Evolutionary conservation across 2,888 invertebrate species (phyloP).

Genomic region (Hydriomena furcata): DNA sequence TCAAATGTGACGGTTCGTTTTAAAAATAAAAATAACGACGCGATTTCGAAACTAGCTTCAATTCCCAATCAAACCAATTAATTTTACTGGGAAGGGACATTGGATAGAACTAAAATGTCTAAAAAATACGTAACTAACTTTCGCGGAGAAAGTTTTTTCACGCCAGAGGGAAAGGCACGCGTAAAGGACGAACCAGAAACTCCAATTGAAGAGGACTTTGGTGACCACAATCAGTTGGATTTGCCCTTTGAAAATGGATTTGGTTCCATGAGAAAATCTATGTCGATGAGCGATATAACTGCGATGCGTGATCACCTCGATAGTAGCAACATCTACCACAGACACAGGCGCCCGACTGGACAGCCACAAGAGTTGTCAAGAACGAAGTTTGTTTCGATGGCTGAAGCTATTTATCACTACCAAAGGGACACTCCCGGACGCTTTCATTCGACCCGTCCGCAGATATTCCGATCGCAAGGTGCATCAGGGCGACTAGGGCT

Average conservation of each 20-base stretch:
- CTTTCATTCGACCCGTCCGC: slow-evolving; percentile 67
- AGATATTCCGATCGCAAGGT: slow-evolving; percentile 52
- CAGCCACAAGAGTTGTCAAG: slow-evolving; percentile 56
- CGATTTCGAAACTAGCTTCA: slow-evolving; percentile 3
- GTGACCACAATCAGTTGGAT: slow-evolving; percentile 58
- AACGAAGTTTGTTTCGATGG: slow-evolving; percentile 83
- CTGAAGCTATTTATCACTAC: slow-evolving; percentile 82
- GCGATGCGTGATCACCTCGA: slow-evolving; percentile 51
- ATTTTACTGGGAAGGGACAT: not conserved
- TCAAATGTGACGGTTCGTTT: too few relatives aligned
- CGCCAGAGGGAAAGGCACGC: slow-evolving; percentile 52
- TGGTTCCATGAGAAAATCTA: slow-evolving; percentile 61
- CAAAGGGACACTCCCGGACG: slow-evolving; percentile 84
- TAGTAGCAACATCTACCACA: slow-evolving; percentile 43
- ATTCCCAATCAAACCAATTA: not conserved
- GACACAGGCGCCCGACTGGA: slow-evolving; percentile 49
- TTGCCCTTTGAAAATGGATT: slow-evolving; percentile 50
- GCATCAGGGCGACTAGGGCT: slow-evolving; percentile 48
- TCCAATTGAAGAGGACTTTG: slow-evolving; percentile 66
- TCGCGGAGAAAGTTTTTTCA: slow-evolving; percentile 64
- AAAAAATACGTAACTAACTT: slow-evolving; percentile 63
- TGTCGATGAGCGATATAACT: slow-evolving; percentile 70
- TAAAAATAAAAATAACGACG: slow-evolving; percentile 48
- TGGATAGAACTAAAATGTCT: slow-evolving; percentile 48
- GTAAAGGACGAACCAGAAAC: slow-evolving; percentile 69